Base-by-base conservation (phyloP, 2,113 vertebrate species). In the Panurus biarmicus region DNA sequence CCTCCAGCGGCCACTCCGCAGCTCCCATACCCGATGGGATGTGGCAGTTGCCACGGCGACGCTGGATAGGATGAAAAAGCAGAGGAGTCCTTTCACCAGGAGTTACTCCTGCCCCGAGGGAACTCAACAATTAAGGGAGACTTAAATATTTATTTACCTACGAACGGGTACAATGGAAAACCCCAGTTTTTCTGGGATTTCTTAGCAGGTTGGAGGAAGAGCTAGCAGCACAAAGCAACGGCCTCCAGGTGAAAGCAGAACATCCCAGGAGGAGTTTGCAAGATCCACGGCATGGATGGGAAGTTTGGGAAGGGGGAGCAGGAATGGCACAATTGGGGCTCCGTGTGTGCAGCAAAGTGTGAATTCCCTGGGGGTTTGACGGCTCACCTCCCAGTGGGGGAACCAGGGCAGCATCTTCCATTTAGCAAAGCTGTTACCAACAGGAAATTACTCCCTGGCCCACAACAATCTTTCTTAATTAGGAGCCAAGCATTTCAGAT, bases 21-120 rank as follows among this genome's bases (percentile, higher is more conserved):
- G 87, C 92, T 64, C 79, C 45, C 29, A 48, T 25, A 83, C 80
- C 60, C n/a, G 3, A 75, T 25, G 67, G 85, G 76, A 65, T 85
- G 77, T 35, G 74, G 86, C 77, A 76, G 96, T 94, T 51, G 48
- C 91, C 91, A 93, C 90, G 95, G 95, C 26, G 94, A 97, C 85
- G 16, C n/a, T 44, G 76, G 90, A 65, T 44, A 58, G 93, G 35
- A 95, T 93, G 84, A 72, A 50, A 95, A 95, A 93, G 87, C 81
- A 64, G 42, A 79, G 57, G 38, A 88, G 40, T 66, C 56, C 64
- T 92, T 93, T 84, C 50, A 16, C 45, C 72, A 12, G 12, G 60
- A 93, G 79, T 57, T 67, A 36, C 44, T 88, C 35, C 84, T 96
- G 91, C 86, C 86, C 90, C 60, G 56, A 72, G 79, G 90, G 84